Conservation (phyloP, 2,113 vertebrate genomes). For the chimpanzee (Pan troglodytes) region NHGRI_mPanTro3-v2.1_pri NC_072403.2:66545501-66546000, state of each 20-base stretch:
- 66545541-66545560: not conserved
- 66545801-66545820: not conserved
- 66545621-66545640: not conserved
- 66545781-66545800: not conserved
- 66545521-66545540: not conserved
- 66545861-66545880: not conserved
- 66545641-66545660: not conserved
- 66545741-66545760: not conserved
- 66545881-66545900: not conserved
- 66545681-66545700: not conserved
- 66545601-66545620: not conserved
- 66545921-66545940: not conserved
- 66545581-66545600: not conserved
- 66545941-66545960: not conserved
- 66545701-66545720: not conserved
- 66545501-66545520: not conserved
- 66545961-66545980: not conserved
- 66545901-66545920: not conserved
- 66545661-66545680: not conserved
- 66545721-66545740: not conserved
- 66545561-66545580: not conserved
- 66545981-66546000: not conserved
- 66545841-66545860: not conserved
- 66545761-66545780: not conserved
- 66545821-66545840: not conserved